Conservation (phyloP, 2,797 vertebrate genomes). For the Heteromormyrus szaboi region DNA sequence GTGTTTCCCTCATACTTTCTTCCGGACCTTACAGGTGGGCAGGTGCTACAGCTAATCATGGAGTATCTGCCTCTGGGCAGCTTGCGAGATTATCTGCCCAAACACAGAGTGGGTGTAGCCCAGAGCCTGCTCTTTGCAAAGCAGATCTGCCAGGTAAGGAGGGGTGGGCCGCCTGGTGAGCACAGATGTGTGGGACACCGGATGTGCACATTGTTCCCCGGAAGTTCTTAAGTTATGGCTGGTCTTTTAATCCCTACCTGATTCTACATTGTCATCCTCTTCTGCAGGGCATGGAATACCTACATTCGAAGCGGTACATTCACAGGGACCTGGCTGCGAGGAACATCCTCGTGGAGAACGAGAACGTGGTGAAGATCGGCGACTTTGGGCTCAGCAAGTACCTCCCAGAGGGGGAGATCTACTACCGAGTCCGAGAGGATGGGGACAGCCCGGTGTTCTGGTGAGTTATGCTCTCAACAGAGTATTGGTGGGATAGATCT, state of each 20-base stretch:
- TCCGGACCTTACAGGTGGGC: slow-evolving; percentile 65
- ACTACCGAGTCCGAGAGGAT: slow-evolving; percentile 80
- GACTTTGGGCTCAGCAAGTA: slow-evolving; percentile 89
- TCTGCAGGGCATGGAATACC: slow-evolving; percentile 87
- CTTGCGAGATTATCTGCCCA: slow-evolving; percentile 77
- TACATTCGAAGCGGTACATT: slow-evolving; percentile 77
- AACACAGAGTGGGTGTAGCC: slow-evolving; percentile 56
- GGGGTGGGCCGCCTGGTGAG: background rate
- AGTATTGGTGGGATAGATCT: background rate
- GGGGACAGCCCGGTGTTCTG: slow-evolving; percentile 90
- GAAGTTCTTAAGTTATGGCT: background rate
- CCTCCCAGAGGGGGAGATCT: slow-evolving; percentile 77
- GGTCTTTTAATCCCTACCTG: background rate
- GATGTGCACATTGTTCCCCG: background rate
- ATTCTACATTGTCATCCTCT: slow-evolving; percentile 11
- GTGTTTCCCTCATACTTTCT: background rate
- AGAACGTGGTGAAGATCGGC: slow-evolving; percentile 81
- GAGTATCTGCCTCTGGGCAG: slow-evolving; percentile 87
- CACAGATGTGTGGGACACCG: background rate
- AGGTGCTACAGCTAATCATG: slow-evolving; percentile 88
- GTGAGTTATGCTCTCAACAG: slow-evolving; percentile 49
- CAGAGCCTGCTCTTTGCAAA: slow-evolving; percentile 80
- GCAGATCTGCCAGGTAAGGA: slow-evolving; percentile 84
- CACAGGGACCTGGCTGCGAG: slow-evolving; percentile 86
- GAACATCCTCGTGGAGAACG: slow-evolving; percentile 83